Evolutionary conservation across 1,140 invertebrate species (phyloP).

Genomic region (Diachasma alloeum): DNA sequence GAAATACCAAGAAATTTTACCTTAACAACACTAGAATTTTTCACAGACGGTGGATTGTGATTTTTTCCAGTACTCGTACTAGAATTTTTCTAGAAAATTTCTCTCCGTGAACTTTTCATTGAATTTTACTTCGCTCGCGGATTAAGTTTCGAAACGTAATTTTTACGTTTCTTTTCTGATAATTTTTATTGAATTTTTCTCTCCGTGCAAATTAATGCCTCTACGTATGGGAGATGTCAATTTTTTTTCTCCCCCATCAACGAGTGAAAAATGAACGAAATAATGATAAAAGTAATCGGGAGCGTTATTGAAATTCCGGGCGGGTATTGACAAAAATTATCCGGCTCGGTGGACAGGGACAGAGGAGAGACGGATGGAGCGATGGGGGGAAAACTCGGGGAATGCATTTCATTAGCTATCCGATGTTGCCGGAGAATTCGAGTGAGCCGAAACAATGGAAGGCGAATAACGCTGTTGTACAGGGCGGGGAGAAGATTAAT

Average conservation of each 20-base stretch:
- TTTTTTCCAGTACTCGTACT: too few species aligned
- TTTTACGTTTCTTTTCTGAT: too few species aligned
- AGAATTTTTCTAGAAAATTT: too few species aligned
- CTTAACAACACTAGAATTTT: too few species aligned
- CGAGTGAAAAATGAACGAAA: background rate
- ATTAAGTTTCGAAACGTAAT: too few species aligned
- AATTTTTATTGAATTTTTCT: too few species aligned
- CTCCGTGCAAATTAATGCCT: too few species aligned
- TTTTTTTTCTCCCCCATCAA: background rate
- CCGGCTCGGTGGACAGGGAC: background rate
- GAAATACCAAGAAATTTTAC: too few species aligned
- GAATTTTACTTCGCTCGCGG: too few species aligned
- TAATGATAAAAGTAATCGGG: background rate
- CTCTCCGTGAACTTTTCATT: too few species aligned
- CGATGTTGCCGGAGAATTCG: background rate
- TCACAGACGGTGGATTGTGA: too few species aligned
- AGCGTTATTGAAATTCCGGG: conserved; percentile 19
- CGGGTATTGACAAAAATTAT: conserved; percentile 21
- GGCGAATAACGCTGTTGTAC: background rate
- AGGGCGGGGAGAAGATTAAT: background rate
- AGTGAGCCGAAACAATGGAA: background rate
- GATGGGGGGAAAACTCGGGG: background rate
- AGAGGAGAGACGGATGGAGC: background rate
- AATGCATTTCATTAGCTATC: conserved; percentile 17
- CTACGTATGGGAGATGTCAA: too few species aligned